These are phyloP conservation scores for Clamator glandarius DNA, from an alignment of 2,797 vertebrate genomes.

Conservation along the genomic window DNA sequence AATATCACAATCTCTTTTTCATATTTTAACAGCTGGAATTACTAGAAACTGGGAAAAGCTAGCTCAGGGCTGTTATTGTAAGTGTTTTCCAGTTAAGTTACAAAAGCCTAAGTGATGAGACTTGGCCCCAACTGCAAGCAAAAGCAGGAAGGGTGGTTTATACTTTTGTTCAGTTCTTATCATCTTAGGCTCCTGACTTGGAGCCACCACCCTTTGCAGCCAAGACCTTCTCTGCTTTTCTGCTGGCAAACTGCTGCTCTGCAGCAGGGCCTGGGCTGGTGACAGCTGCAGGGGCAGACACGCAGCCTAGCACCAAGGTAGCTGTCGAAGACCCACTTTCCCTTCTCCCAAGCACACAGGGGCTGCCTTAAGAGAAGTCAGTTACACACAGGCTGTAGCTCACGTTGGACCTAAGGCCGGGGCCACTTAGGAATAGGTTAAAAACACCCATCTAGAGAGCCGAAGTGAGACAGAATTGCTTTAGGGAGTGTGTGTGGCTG, in stretches of 20 bases:
- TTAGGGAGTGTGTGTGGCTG: rapidly evolving
- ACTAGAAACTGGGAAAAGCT: not conserved
- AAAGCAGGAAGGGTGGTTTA: rapidly evolving
- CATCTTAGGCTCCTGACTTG: not conserved
- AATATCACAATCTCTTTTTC: not conserved
- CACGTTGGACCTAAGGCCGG: not conserved
- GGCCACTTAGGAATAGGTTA: not conserved
- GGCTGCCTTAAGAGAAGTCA: not conserved
- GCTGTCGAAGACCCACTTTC: not conserved
- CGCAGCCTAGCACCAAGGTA: rapidly evolving
- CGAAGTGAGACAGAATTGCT: not conserved
- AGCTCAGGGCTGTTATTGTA: not conserved
- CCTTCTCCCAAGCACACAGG: not conserved
- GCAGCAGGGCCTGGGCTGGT: not conserved
- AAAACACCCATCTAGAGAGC: rapidly evolving
- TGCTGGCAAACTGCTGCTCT: not conserved
- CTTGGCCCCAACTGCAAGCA: not conserved
- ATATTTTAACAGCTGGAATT: not conserved
- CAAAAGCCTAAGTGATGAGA: too few relatives aligned
- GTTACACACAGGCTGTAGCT: rapidly evolving
- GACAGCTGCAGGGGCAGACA: not conserved
- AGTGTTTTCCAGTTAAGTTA: not conserved
- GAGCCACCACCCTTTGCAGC: not conserved
- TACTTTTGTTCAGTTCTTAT: not conserved
- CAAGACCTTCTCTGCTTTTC: not conserved